phyloP scores from a whole-genome alignment of 2,888 invertebrate species.

The Drosophila anomelani region DNA sequence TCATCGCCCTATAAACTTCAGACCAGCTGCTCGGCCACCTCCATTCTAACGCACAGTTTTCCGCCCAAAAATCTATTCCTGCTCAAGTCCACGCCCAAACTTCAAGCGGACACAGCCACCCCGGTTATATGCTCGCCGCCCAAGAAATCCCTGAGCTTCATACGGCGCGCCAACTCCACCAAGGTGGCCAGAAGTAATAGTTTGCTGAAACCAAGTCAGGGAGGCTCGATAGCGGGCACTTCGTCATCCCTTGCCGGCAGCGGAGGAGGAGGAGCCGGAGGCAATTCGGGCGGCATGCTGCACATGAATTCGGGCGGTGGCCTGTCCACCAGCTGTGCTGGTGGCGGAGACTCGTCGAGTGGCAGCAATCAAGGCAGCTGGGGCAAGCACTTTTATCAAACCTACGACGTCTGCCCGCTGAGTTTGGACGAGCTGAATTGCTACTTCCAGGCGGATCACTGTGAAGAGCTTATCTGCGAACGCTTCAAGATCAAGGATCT shows the following conservation, averaged over 20 bases:
- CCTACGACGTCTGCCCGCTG: slow-evolving; percentile 83
- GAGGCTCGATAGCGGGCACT: slow-evolving; percentile 9
- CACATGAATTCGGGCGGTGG: slow-evolving; percentile 27
- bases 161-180: slow-evolving; percentile 90
- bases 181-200: slow-evolving; percentile 89
- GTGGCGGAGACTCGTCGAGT: slow-evolving; percentile 35
- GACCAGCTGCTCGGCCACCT: slow-evolving; percentile 66
- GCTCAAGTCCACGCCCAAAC: slow-evolving; percentile 82
- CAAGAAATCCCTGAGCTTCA: slow-evolving; percentile 88
- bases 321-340: slow-evolving; percentile 61
- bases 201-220: slow-evolving; percentile 86
- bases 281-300: slow-evolving; percentile 7
- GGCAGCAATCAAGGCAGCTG: slow-evolving; percentile 73
- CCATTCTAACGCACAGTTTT: slow-evolving; percentile 83
- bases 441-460: slow-evolving; percentile 83
- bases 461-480: slow-evolving; percentile 82
- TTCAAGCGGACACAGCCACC: slow-evolving; percentile 59
- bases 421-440: slow-evolving; percentile 83
- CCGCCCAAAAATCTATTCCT: slow-evolving; percentile 84
- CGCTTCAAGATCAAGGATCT: slow-evolving; percentile 83
- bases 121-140: slow-evolving; percentile 84
- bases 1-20: slow-evolving; percentile 65
- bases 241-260: neutral
- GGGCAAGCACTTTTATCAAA: slow-evolving; percentile 81
- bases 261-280: neutral